Evolutionary conservation across 2,797 vertebrate genomes (phyloP).

Genomic region (Rhynchotus rufescens): DNA sequence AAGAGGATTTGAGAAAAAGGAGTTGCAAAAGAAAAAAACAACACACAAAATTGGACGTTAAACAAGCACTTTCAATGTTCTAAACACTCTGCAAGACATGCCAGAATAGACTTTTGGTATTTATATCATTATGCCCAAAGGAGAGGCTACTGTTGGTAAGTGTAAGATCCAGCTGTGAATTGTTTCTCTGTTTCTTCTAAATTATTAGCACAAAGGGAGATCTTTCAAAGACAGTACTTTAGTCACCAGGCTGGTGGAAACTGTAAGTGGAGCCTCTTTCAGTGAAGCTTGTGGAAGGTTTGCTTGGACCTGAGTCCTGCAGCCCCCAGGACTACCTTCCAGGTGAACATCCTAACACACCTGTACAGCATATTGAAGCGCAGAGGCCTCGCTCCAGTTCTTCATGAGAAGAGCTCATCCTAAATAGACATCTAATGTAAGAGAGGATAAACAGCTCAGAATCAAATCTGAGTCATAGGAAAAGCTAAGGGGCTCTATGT

Average conservation of each 20-base stretch:
- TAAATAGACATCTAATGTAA: neutral
- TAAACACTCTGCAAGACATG: neutral
- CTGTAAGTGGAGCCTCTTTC: neutral
- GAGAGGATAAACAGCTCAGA: neutral
- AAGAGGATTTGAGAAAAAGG: neutral
- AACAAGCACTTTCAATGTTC: neutral
- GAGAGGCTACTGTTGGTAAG: neutral
- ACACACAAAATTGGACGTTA: neutral
- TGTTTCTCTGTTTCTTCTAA: neutral
- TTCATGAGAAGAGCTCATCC: neutral
- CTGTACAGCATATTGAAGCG: neutral
- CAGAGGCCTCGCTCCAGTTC: neutral
- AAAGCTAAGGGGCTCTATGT: neutral
- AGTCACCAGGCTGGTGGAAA: neutral
- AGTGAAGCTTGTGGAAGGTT: neutral
- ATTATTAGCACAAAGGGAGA: neutral
- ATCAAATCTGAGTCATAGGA: neutral
- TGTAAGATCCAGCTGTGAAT: neutral
- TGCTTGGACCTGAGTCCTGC: neutral
- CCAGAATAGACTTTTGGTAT: neutral
- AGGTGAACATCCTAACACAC: neutral
- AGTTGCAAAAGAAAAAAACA: neutral
- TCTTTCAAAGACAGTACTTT: neutral
- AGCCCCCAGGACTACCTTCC: accelerated
- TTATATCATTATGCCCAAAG: neutral